Evolutionary conservation across 1,140 invertebrate genomes (phyloP).

Genomic region (Caenorhabditis inopinata): DNA sequence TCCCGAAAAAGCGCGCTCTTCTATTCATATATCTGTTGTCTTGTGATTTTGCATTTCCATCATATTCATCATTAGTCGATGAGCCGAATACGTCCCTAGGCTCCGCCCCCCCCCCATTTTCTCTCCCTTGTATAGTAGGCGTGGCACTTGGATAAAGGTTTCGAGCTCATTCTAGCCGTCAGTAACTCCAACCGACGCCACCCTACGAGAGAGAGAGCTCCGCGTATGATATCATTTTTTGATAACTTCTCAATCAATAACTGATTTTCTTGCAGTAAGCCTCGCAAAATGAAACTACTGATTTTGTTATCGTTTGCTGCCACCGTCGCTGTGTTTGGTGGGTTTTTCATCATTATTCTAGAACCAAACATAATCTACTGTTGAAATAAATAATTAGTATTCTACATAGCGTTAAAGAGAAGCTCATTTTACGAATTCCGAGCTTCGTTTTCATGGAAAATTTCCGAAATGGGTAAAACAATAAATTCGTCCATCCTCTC

Average conservation of each 20-base stretch:
- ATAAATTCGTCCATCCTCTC: no score
- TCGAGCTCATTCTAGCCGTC: conserved; percentile 22
- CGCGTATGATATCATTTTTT: no score
- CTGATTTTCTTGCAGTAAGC: background rate
- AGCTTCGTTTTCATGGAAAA: no score
- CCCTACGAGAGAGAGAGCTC: background rate
- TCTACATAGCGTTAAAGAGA: no score
- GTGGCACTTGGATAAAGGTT: background rate
- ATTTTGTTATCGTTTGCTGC: conserved; percentile 1
- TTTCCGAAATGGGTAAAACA: no score
- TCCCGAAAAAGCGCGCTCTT: no score
- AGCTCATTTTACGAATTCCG: no score
- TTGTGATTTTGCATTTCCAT: background rate
- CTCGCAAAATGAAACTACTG: background rate
- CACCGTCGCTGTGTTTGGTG: background rate
- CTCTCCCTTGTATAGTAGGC: conserved; percentile 1
- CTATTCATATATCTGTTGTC: no score
- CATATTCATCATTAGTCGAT: conserved; percentile 5
- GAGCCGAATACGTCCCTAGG: background rate
- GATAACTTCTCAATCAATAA: no score
- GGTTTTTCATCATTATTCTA: no score
- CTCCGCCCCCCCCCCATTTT: conserved; percentile 3
- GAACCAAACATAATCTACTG: no score
- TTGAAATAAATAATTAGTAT: no score
- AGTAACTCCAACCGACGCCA: background rate